Percentiles rank a stretch among this genome's conserved stretches.
phyloP scores from a whole-genome alignment of 2,888 invertebrate genomes.

The Boloria euphrosyne region DNA sequence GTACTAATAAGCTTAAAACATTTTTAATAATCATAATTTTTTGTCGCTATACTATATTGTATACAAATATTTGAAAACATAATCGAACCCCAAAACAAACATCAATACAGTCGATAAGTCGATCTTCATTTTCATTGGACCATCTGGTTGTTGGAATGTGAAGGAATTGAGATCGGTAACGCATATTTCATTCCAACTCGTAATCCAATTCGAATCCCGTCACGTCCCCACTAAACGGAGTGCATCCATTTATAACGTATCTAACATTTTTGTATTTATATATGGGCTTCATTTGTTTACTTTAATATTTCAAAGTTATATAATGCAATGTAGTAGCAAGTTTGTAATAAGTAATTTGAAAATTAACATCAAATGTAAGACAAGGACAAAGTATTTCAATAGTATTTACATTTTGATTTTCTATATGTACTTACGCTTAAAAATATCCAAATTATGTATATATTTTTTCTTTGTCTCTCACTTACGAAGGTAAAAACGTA shows the following conservation, averaged over 20 bases:
- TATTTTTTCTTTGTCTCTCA: no score
- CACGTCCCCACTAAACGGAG: conserved; percentile 21
- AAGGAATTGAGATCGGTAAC: conserved; percentile 18
- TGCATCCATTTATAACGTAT: conserved; percentile 17
- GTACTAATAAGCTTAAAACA: no score
- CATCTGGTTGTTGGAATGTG: conserved; percentile 13
- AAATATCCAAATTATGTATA: no score
- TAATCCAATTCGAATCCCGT: conserved; percentile 20
- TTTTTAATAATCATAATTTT: no score
- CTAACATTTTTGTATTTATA: conserved; percentile 9
- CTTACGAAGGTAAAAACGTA: no score
- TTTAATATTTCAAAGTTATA: background rate
- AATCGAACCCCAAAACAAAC: background rate
- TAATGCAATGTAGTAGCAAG: background rate
- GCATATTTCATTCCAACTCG: conserved; percentile 24
- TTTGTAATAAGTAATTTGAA: no score
- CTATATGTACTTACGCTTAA: no score
- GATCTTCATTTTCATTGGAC: conserved; percentile 1
- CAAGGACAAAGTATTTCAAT: no score
- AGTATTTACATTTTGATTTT: no score
- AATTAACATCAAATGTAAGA: no score
- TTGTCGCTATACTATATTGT: no score
- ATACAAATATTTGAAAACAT: no score
- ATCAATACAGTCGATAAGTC: background rate
- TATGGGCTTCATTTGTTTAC: background rate